Base-by-base conservation (phyloP, 1,140 invertebrate species). In the Neelides sp. region DNA sequence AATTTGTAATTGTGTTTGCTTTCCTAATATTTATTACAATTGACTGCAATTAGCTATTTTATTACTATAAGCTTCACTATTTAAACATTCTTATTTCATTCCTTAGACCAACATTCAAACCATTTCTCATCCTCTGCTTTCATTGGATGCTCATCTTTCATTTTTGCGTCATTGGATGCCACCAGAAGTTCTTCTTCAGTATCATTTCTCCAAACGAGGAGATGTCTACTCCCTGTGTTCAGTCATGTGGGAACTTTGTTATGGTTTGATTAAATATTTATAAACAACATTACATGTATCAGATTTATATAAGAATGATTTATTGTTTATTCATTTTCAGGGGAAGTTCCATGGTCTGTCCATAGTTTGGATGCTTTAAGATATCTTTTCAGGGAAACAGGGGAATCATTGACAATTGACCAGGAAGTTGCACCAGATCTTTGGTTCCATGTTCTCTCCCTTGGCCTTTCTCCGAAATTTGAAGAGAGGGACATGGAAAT, bases 201-300 rank as follows among this genome's bases (percentile, higher is more conserved):
- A 61, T 48, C 63, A 68, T 4, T 37, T 7, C 19, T 63, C 62
- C 4, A 52, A 55, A 17, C 48, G 54, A 15, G 66, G 65, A 19
- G 71, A 73, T 50, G 57, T 73, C 23, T 73, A 72, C 61, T 66
- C 68, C 48, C 63, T 68, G 47, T 66, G 66, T 50, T 63, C 59
- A 46, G 61, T 73, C 30, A 62, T 72, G 15, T 72, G 69, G 70
- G 71, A 73, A 58, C 58, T 70, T 40, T 59, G 65, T 43, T 47
- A 62, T 36, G 64, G 64, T n/a, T n/a, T n/a, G n/a, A n/a, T n/a
- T n/a, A n/a, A 64, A 26, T 52, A 51, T 42, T 40, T 13, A 15
- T 27, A 27, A 12, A 28, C 23, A 42, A 4, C 59, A 55, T 61
- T n/a, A n/a, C n/a, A n/a, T n/a, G n/a, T n/a, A n/a, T n/a, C n/a